Conservation (phyloP, 2,888 invertebrate genomes). For the Leptura quadrifasciata region DNA sequence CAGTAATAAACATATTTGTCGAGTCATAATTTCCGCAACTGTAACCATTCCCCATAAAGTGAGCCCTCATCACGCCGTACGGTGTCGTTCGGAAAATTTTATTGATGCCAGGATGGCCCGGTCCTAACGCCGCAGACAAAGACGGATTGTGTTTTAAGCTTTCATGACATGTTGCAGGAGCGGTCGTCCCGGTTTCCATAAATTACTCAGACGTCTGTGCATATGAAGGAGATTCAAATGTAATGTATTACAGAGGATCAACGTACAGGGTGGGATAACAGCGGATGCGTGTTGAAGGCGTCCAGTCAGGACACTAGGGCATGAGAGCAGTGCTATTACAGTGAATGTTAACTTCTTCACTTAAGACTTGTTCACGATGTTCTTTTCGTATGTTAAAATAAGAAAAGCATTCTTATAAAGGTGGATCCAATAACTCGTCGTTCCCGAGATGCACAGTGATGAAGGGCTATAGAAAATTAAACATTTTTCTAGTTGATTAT, state of each 20-base stretch:
- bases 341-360: too few relatives aligned
- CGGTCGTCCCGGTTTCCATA: conserved; percentile 41
- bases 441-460: too few relatives aligned
- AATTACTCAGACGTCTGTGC: conserved; percentile 34
- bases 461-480: too few relatives aligned
- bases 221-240: conserved; percentile 27
- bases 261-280: neutral
- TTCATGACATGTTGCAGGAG: conserved; percentile 26
- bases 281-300: neutral
- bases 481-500: too few relatives aligned
- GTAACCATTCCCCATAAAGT: neutral
- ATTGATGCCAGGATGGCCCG: conserved; percentile 11
- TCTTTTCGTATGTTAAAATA: too few relatives aligned
- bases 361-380: too few relatives aligned
- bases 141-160: conserved; percentile 45
- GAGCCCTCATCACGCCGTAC: neutral
- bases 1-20: neutral
- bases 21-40: neutral
- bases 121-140: conserved; percentile 30
- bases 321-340: too few relatives aligned
- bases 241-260: conserved; percentile 20
- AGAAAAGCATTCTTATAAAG: too few relatives aligned
- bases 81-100: conserved; percentile 10
- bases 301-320: too few relatives aligned
- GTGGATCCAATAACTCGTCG: too few relatives aligned